A percentile compares a stretch with the other conserved stretches of the same genome.
phyloP scores from a whole-genome alignment of 2,113 vertebrate species.

The Vulpes ferrilata region DNA sequence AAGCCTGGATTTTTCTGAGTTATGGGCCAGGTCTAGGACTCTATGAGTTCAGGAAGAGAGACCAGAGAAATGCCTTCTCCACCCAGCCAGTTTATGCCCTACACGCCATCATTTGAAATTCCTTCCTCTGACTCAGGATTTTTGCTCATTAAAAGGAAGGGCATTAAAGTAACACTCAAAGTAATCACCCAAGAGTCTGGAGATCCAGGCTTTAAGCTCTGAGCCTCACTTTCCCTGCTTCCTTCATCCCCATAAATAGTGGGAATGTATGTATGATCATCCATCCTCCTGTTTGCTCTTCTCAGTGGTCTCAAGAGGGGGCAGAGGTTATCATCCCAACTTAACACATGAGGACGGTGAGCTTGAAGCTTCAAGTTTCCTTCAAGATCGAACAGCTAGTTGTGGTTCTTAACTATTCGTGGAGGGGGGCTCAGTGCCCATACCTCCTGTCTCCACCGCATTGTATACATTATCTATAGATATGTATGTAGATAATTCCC shows the following conservation, averaged over 20 bases:
- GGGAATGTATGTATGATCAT: background rate
- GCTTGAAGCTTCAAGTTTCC: background rate
- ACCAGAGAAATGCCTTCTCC: background rate
- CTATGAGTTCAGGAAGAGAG: background rate
- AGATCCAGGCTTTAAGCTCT: background rate
- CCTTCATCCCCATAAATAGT: background rate
- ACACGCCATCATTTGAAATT: background rate
- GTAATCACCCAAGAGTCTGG: background rate
- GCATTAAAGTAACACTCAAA: background rate
- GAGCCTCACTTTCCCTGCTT: conserved; percentile 1
- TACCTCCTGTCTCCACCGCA: background rate
- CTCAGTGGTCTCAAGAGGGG: background rate
- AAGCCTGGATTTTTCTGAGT: background rate
- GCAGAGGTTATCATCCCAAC: background rate
- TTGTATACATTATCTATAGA: background rate
- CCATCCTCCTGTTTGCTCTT: background rate
- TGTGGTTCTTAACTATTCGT: background rate
- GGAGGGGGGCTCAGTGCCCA: background rate
- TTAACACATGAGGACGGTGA: background rate
- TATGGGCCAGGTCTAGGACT: background rate
- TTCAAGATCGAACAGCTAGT: background rate
- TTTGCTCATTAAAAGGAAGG: conserved; percentile 28
- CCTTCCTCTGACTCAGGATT: conserved; percentile 13
- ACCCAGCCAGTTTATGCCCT: background rate
- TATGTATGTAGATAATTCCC: background rate